These are phyloP conservation scores for Papilio gigon DNA, from an alignment of 2,888 invertebrate species.

Conservation along the genomic window DNA sequence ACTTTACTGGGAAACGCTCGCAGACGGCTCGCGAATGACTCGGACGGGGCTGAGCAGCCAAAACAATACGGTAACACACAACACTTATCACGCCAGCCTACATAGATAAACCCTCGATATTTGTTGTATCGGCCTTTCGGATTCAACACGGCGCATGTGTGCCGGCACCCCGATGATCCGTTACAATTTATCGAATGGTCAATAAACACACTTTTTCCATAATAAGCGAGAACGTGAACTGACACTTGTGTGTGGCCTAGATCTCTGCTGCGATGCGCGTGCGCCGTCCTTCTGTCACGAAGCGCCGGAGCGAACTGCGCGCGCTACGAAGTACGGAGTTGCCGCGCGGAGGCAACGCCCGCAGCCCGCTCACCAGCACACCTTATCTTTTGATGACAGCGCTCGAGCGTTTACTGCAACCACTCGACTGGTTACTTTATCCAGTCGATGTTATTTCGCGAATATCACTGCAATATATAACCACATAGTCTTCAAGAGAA, in stretches of 20 bases:
- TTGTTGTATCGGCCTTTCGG: constrained; percentile 58
- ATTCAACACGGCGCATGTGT: constrained; percentile 53
- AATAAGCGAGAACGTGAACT: constrained; percentile 64
- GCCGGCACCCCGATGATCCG: constrained; percentile 46
- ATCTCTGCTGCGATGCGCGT: constrained; percentile 64
- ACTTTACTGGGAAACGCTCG: constrained; percentile 64
- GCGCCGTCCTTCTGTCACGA: constrained; percentile 67
- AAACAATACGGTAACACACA: constrained; percentile 65
- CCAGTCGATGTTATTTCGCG: constrained; percentile 31
- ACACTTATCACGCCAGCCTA: constrained; percentile 74
- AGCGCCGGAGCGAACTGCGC: constrained; percentile 72
- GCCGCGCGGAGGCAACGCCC: constrained; percentile 67
- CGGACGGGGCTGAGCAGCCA: constrained; percentile 48
- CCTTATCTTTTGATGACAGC: constrained; percentile 74
- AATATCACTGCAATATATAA: constrained; percentile 30
- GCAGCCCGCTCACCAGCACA: constrained; percentile 57
- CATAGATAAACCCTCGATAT: constrained; percentile 66
- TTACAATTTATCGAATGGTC: constrained; percentile 59
- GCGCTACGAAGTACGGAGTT: constrained; percentile 28
- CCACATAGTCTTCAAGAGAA: constrained; percentile 29
- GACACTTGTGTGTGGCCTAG: constrained; percentile 72
- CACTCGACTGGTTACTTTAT: constrained; percentile 63
- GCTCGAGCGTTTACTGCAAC: constrained; percentile 61
- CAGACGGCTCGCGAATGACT: constrained; percentile 46
- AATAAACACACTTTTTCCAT: constrained; percentile 66